Evolutionary conservation across 2,797 vertebrate genomes (phyloP).

Genomic region (Sebastes flavidus): DNA sequence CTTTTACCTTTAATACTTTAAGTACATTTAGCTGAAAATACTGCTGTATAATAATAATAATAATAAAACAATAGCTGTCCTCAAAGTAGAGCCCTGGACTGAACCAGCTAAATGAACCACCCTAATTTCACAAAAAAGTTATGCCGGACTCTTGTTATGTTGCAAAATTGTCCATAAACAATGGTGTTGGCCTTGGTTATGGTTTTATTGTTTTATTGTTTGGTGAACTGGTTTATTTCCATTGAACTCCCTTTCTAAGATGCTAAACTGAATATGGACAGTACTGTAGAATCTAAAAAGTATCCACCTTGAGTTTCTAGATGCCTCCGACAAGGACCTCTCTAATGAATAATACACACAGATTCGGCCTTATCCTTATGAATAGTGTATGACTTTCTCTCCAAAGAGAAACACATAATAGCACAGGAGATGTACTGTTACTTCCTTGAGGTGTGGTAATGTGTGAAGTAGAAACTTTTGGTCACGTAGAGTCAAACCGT

Average conservation of each 20-base stretch:
- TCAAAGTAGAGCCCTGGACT: not conserved
- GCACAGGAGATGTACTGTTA: not conserved
- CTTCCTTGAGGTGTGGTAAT: constrained; percentile 10
- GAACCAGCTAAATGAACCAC: not conserved
- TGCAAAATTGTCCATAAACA: not conserved
- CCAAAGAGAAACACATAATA: constrained; percentile 4
- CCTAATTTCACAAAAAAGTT: not conserved
- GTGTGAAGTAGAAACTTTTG: not conserved
- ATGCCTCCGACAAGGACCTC: constrained; percentile 2
- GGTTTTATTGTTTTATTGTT: not conserved
- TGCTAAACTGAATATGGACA: not conserved
- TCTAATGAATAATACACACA: constrained; percentile 40
- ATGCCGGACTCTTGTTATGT: not conserved
- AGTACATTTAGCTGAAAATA: not conserved
- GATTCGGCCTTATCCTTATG: constrained; percentile 10
- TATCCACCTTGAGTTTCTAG: constrained; percentile 6
- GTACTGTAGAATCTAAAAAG: not conserved
- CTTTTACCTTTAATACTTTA: not conserved
- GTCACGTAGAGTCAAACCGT: not conserved
- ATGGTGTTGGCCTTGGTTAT: not conserved
- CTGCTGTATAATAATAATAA: not conserved
- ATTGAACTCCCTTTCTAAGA: not conserved
- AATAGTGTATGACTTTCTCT: constrained; percentile 41
- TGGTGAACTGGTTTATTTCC: not conserved
- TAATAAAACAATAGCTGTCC: not conserved